Conservation (phyloP, 2,888 invertebrate genomes). For the Hypomecis atomaria region DNA sequence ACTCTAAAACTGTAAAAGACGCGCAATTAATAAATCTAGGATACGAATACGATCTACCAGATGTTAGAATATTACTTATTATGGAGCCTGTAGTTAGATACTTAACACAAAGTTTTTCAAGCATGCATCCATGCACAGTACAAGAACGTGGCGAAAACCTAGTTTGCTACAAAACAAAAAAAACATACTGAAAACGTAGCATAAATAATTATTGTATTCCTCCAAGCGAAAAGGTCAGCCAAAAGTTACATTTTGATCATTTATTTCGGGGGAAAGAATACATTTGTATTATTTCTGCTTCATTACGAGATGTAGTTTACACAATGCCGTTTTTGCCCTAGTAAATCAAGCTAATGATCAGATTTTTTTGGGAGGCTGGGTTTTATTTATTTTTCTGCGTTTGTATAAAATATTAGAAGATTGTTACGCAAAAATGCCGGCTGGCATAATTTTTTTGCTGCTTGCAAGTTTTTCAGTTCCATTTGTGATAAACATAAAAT, state of each 20-base stretch:
- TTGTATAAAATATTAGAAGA: background rate
- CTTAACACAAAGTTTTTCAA: no score
- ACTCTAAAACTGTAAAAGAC: no score
- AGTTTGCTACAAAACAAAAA: background rate
- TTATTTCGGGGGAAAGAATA: constrained; percentile 16
- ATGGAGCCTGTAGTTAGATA: no score
- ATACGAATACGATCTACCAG: no score
- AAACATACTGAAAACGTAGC: constrained; percentile 2
- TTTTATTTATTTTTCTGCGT: constrained; percentile 11
- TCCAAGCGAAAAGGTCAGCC: constrained; percentile 18
- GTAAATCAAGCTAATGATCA: constrained; percentile 33
- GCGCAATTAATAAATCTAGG: no score
- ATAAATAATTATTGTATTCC: constrained; percentile 12
- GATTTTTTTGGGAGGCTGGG: constrained; percentile 17
- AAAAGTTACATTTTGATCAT: constrained; percentile 27
- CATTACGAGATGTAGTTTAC: constrained; percentile 32
- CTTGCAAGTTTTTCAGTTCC: no score
- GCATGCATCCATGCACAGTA: no score
- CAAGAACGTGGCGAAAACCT: no score
- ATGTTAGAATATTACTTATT: no score
- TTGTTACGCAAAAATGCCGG: background rate
- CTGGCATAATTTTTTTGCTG: background rate
- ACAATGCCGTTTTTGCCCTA: constrained; percentile 31
- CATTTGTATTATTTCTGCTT: constrained; percentile 26
- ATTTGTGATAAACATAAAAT: no score